Evolutionary conservation across 2,797 vertebrate genomes (phyloP), one percentile per base, ranked within the genome.

Genomic region (Dermochelys coriacea): DNA sequence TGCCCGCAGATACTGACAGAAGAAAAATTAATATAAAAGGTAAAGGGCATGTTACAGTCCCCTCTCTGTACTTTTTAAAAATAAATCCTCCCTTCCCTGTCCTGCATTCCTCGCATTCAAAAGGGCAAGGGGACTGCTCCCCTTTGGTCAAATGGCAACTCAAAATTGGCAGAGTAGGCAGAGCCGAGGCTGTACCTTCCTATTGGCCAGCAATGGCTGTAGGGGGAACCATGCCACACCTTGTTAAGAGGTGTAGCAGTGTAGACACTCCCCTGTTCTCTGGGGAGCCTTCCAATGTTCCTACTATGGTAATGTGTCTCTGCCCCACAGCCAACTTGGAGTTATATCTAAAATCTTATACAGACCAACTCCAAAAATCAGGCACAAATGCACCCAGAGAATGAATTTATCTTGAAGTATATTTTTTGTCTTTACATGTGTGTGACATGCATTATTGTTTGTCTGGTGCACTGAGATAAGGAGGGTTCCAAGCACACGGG

Each of bases 381-480:
- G 74, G 15, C 74, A 49, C 27, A 77, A 49, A 47, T 9, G 27
- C 74, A 77, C 25, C 74, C 45, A 16, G 25, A 47, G 6, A 15
- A 47, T 18, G 41, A 49, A 15, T 31, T 77, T 47, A 77, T 77
- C 45, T 49, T 49, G 29, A 77, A 15, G 27, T 31, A 68, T 61
- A 15, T 77, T 8, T 49, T 49, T 49, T 47, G 12, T 75, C 74
- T 77, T 23, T 16, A 47, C 14, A 8, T 18, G 45, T 31, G 71
- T 14, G 47, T 29, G 45, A 49, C 29, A 31, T 49, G 74, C 37
- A 31, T 52, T 80, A 77, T 18, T 11, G 83, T 27, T 45, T 52
- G 2, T 8, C 74, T 82, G n/a, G 51, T 0, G 0, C 41, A n/a
- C 34, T 1, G 1, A 83, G 84, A 41, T 47, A 10, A 14, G 11